Conservation (phyloP, 2,888 invertebrate genomes). For the Drosophila fulvimacula region DNA sequence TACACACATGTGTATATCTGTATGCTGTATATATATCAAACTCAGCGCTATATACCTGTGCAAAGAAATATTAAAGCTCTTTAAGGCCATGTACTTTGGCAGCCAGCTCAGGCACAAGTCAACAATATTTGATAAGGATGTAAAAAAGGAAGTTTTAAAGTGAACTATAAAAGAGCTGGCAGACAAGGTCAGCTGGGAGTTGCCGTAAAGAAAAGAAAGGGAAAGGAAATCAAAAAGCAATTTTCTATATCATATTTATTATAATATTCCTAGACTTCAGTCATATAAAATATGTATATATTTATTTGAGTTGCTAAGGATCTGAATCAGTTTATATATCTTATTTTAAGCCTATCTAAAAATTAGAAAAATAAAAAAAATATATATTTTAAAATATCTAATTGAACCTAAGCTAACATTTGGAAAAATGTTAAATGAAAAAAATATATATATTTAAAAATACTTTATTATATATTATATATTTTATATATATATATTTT, state of each 20-base stretch:
- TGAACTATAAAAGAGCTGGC: not conserved
- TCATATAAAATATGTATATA: too few species aligned
- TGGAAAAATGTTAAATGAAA: too few species aligned
- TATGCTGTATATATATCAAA: not conserved
- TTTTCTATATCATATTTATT: not conserved
- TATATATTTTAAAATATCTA: too few species aligned
- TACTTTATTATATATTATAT: too few species aligned
- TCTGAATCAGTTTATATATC: too few species aligned
- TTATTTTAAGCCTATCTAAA: too few species aligned
- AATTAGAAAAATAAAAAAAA: too few species aligned
- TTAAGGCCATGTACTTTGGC: slow-evolving; percentile 6
- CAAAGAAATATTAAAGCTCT: not conserved
- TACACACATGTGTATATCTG: not conserved
- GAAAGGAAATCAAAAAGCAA: not conserved
- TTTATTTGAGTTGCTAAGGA: too few species aligned
- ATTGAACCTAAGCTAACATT: too few species aligned
- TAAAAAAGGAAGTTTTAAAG: not conserved
- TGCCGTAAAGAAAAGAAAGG: not conserved
- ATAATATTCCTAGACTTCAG: not conserved
- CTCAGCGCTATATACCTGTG: not conserved
- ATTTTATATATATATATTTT: too few species aligned
- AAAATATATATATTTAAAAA: too few species aligned
- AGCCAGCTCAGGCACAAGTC: not conserved
- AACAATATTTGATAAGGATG: not conserved
- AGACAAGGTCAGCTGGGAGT: too few species aligned